Base-by-base conservation (phyloP, 2,797 vertebrate species). In the Gadopsis marmoratus region DNA sequence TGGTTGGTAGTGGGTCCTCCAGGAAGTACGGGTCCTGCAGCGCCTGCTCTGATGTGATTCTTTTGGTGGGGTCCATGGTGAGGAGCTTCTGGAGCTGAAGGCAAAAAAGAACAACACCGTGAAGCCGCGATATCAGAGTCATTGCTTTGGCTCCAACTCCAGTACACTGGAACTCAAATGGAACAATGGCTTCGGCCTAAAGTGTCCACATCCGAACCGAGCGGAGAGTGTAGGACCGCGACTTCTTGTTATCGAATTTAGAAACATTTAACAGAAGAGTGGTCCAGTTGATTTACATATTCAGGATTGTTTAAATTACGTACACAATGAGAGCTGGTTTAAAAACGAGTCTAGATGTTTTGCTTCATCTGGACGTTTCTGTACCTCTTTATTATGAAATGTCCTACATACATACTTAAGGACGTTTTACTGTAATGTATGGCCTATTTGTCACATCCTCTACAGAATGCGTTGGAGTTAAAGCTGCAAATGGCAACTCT, bases 11-110 rank as follows among this genome's bases (percentile, higher is more conserved):
- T 6, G 97, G 97, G 68, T 99, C 98, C 93, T 99, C 98, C 86
- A 97, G 96, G 90, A 99, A 99, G 87, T 98, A 99, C 2, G 96
- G 96, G 89, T 99, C 98, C 93, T 98, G 97, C 84, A 99, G 95
- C 41, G 97, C 96, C 94, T 99, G 98, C 86, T 99, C 98, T 37
- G 98, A 99, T 51, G 97, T 99, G 92, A 99, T 98, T 93, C 98
- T 96, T 93, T 99, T 99, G 29, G 97, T 99, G 77, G 98, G 98
- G 91, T 99, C 98, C 98, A 99, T 99, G 67, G 98, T 99, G 66
- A 99, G 97, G 81, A 99, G 97, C 78, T 97, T 99, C 92, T 99
- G 98, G 86, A 99, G 97, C 98, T 99, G 87, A 41, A 91, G 19
- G n/a, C 50, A 59, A 4, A 71, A 9, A 66, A 39, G 37, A 60